Evolutionary conservation across 2,888 invertebrate genomes (phyloP).

Genomic region (Choreutis nemorana): DNA sequence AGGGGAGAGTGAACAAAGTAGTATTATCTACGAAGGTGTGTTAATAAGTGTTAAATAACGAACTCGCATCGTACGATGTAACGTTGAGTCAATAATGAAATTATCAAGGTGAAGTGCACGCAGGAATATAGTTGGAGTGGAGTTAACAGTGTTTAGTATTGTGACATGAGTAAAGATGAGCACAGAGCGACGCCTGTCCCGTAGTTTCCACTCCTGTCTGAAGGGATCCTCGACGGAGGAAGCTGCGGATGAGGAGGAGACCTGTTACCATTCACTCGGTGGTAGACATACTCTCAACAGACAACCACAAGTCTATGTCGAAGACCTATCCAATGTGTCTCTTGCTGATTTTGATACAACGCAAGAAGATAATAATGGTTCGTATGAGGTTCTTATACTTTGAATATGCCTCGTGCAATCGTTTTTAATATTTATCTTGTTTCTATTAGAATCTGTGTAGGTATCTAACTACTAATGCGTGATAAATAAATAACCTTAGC

Average conservation of each 20-base stretch:
- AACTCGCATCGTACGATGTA: too few relatives aligned
- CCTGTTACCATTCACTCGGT: constrained; percentile 55
- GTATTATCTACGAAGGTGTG: constrained; percentile 28
- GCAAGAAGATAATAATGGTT: constrained; percentile 52
- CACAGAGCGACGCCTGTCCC: constrained; percentile 67
- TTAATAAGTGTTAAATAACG: too few relatives aligned
- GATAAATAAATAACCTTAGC: too few relatives aligned
- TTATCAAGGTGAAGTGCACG: too few relatives aligned
- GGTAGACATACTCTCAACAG: constrained; percentile 48
- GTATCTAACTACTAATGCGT: too few relatives aligned
- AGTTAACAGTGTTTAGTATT: constrained; percentile 14
- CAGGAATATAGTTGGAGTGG: constrained; percentile 8
- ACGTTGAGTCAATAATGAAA: neutral
- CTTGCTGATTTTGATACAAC: constrained; percentile 51
- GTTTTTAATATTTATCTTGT: constrained; percentile 5
- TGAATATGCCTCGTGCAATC: too few relatives aligned
- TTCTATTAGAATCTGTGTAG: constrained; percentile 7
- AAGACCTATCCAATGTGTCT: constrained; percentile 50
- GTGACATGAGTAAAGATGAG: constrained; percentile 60
- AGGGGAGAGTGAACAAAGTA: constrained; percentile 27
- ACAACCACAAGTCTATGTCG: constrained; percentile 53
- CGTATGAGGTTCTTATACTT: too few relatives aligned
- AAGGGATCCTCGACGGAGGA: constrained; percentile 67
- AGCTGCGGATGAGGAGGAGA: constrained; percentile 55
- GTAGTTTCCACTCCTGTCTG: constrained; percentile 74